Percentiles rank a stretch among this genome's conserved stretches.
Evolutionary conservation across 37 sponge, comb jelly and placozoan species (phyloP).

Genomic region (Lycopodina hypogea): DNA sequence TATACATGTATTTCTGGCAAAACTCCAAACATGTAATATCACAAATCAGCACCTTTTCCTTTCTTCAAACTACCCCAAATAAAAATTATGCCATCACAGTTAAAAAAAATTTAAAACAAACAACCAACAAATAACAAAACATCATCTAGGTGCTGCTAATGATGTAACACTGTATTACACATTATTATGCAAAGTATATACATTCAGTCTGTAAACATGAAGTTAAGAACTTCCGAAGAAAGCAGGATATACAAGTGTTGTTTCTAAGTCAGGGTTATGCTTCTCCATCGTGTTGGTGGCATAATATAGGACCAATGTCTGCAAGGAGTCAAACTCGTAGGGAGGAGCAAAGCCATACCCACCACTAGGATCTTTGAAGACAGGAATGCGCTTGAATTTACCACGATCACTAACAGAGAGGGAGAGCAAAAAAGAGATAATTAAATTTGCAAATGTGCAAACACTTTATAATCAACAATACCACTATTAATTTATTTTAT

Average conservation of each 20-base stretch:
- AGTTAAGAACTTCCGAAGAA: neutral
- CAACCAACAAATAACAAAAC: neutral
- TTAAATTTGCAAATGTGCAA: neutral
- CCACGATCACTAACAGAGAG: slow-evolving; percentile 42
- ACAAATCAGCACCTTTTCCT: too few relatives aligned
- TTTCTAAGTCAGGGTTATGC: slow-evolving; percentile 72
- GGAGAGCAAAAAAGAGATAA: neutral
- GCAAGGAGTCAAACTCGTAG: slow-evolving; percentile 67
- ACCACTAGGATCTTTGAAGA: slow-evolving; percentile 54
- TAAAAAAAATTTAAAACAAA: neutral
- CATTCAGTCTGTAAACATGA: neutral
- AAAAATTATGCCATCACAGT: too few relatives aligned
- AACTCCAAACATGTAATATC: too few relatives aligned
- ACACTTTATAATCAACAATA: neutral
- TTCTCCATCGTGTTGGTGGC: slow-evolving; percentile 72
- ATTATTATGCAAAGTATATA: neutral
- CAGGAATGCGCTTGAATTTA: slow-evolving; percentile 69
- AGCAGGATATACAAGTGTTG: slow-evolving; percentile 31
- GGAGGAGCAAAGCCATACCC: slow-evolving; percentile 89
- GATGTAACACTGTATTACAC: too few relatives aligned
- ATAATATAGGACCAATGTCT: slow-evolving; percentile 67
- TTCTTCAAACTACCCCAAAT: too few relatives aligned
- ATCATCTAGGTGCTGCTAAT: too few relatives aligned
- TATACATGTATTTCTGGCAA: too few relatives aligned
- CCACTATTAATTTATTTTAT: neutral